Evolutionary conservation across 92 coral and sea anemone species (phyloP).

Genomic region (Virgularia gustaviana): DNA sequence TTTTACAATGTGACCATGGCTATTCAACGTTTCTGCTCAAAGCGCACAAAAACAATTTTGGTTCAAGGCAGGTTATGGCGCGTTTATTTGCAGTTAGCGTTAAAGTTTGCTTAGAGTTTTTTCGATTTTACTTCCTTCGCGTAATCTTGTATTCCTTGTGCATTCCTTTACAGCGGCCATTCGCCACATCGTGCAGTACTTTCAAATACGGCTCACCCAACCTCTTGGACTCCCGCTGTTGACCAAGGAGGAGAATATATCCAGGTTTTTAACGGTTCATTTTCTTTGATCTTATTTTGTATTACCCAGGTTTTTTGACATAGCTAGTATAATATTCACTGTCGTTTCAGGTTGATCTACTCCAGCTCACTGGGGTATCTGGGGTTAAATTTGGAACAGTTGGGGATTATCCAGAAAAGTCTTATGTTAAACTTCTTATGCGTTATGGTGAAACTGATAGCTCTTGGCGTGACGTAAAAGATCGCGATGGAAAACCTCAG

Average conservation of each 20-base stretch:
- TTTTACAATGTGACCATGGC: no score
- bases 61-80: neutral
- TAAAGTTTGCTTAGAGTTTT: no score
- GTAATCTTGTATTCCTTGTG: no score
- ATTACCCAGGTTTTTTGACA: neutral
- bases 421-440: constrained; percentile 8
- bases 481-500: constrained; percentile 8
- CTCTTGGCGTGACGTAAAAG: constrained; percentile 2
- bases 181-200: constrained; percentile 11
- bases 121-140: no score
- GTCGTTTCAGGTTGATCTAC: constrained; percentile 11
- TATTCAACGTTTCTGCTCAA: no score
- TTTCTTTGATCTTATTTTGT: neutral
- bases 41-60: no score
- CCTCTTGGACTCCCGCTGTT: constrained; percentile 10
- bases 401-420: constrained; percentile 1
- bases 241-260: constrained; percentile 9
- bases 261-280: neutral
- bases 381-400: constrained; percentile 8
- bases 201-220: neutral
- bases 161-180: neutral
- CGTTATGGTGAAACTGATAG: neutral
- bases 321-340: neutral
- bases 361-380: neutral
- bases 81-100: neutral